These are phyloP conservation scores for Phaethon lepturus DNA, from an alignment of 2,113 vertebrate species.

Conservation along the genomic window DNA sequence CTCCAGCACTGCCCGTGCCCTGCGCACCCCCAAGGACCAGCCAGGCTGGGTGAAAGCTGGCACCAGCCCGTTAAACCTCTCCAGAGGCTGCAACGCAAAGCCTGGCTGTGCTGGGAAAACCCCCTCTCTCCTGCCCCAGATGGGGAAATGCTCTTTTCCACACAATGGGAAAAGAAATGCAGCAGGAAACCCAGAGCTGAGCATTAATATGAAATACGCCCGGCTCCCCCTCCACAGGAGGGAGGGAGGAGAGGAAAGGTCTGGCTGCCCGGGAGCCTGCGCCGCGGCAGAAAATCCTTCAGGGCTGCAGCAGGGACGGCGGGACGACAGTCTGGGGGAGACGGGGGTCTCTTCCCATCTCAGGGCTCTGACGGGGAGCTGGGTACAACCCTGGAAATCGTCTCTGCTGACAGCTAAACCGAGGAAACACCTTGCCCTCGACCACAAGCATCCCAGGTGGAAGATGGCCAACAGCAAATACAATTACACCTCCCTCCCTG, in stretches of 20 bases:
- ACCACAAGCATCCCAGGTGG: slow-evolving; percentile 6
- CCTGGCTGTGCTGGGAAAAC: not conserved
- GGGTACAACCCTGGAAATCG: not conserved
- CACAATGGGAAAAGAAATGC: slow-evolving; percentile 54
- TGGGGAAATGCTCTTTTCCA: slow-evolving; percentile 29
- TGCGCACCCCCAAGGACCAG: not conserved
- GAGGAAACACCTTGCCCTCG: slow-evolving; percentile 45
- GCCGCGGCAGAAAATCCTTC: not conserved
- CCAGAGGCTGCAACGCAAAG: not conserved
- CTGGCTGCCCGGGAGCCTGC: not conserved
- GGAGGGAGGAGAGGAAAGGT: not conserved
- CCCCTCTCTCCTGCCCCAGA: not conserved
- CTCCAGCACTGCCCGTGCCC: not conserved
- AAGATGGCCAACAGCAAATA: not conserved
- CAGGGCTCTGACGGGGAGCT: not conserved
- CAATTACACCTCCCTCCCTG: not conserved
- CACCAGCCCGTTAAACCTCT: not conserved
- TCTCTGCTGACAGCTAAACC: not conserved
- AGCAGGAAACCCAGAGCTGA: slow-evolving; percentile 56
- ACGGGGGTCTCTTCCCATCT: not conserved
- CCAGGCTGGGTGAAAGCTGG: not conserved
- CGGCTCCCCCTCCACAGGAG: fast-evolving
- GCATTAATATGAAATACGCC: not conserved
- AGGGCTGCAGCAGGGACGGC: not conserved
- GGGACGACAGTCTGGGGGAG: not conserved